Conservation (phyloP, 2,797 vertebrate genomes). For the Mus spretus region DNA sequence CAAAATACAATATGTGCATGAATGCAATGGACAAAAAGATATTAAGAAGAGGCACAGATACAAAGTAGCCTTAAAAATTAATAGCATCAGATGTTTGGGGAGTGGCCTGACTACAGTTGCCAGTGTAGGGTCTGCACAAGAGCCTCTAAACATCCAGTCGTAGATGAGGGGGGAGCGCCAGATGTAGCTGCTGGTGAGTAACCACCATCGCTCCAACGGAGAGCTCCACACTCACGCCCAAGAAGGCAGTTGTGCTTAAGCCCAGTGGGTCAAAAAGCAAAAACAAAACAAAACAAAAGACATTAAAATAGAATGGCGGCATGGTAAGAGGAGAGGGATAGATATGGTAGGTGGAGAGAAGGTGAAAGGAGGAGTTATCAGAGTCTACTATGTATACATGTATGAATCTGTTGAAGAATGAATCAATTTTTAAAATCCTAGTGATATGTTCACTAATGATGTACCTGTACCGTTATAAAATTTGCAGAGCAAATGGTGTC, state of each 20-base stretch:
- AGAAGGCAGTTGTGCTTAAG: not conserved
- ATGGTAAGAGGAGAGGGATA: not conserved
- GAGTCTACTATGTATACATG: not conserved
- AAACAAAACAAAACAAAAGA: not conserved
- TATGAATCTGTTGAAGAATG: not conserved
- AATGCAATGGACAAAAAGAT: not conserved
- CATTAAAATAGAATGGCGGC: not conserved
- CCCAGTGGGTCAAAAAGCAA: not conserved
- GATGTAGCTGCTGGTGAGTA: not conserved
- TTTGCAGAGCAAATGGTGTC: not conserved
- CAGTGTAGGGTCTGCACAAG: not conserved
- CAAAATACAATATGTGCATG: not conserved
- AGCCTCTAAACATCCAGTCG: not conserved
- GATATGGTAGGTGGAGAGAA: not conserved
- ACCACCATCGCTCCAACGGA: not conserved
- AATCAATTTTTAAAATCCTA: not conserved
- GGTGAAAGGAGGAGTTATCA: too few species aligned
- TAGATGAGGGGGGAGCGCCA: not conserved
- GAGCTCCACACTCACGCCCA: not conserved
- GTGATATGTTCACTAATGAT: not conserved
- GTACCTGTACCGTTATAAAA: rapidly evolving
- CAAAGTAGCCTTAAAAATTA: not conserved
- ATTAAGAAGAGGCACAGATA: not conserved
- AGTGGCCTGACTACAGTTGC: not conserved
- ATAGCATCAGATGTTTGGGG: not conserved